Conservation (phyloP, 2,888 invertebrate species). For the Disparrhopalites patrizii region DNA sequence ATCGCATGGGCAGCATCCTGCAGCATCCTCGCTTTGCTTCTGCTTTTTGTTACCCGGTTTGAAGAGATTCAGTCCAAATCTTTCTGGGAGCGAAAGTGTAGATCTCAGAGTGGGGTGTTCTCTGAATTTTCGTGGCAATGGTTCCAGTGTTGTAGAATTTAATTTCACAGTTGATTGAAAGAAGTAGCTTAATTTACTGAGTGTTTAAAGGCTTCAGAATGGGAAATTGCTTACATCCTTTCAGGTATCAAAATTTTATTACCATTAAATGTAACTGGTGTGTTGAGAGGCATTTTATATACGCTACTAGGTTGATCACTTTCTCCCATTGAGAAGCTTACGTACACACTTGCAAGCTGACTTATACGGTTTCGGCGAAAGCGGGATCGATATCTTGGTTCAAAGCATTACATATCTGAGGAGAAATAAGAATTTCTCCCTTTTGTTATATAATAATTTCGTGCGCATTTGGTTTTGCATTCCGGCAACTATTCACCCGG, state of each 20-base stretch:
- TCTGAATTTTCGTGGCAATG: neutral
- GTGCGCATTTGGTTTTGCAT: too few species aligned
- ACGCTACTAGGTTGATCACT: too few species aligned
- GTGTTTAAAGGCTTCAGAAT: conserved; percentile 7
- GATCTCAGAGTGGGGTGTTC: neutral
- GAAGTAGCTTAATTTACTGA: neutral
- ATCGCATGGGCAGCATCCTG: conserved; percentile 29
- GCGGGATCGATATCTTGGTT: conserved; percentile 35
- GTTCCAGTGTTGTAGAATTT: neutral
- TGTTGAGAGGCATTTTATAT: neutral
- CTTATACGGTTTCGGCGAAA: conserved; percentile 3
- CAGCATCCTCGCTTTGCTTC: conserved; percentile 12
- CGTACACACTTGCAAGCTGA: too few species aligned
- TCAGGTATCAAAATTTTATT: conserved; percentile 19
- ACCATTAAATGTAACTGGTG: neutral
- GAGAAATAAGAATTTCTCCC: neutral
- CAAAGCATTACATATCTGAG: conserved; percentile 10
- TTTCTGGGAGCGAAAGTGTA: conserved; percentile 2
- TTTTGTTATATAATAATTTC: too few species aligned
- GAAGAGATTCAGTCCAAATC: conserved; percentile 21
- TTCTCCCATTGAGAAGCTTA: too few species aligned
- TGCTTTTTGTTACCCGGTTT: conserved; percentile 20
- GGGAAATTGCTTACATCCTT: conserved; percentile 31
- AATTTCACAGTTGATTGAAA: too few species aligned
- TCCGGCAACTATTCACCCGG: too few species aligned